Conservation (phyloP, 2,888 invertebrate species). For the Noctua janthina region DNA sequence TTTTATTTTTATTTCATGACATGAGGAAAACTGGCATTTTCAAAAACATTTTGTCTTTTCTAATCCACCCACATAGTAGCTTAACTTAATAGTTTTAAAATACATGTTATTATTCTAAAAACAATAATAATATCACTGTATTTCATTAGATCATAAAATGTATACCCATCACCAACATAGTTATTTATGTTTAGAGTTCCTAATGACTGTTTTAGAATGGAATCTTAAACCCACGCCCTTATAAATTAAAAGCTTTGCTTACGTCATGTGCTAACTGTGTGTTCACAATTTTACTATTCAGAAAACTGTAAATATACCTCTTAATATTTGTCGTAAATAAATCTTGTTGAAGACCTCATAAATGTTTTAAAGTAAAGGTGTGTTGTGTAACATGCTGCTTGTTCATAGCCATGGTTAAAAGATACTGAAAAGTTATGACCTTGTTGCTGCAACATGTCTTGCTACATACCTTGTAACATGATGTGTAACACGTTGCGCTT, state of each 20-base stretch:
- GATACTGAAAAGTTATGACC: not conserved
- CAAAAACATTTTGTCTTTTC: not conserved
- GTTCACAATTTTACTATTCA: conserved; percentile 51
- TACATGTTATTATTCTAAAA: not conserved
- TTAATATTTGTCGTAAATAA: conserved; percentile 42
- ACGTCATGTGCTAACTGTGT: conserved; percentile 48
- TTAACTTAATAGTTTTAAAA: not conserved
- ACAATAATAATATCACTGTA: not conserved
- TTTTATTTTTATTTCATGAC: not conserved
- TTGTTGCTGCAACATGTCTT: conserved; percentile 7
- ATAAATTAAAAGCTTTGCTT: conserved; percentile 32
- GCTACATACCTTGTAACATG: not conserved
- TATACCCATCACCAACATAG: not conserved
- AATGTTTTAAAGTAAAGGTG: not conserved
- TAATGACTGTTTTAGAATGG: conserved; percentile 1
- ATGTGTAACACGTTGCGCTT: not conserved
- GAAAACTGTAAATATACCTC: conserved; percentile 53
- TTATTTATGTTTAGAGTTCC: not conserved
- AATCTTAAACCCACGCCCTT: not conserved
- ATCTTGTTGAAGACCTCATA: conserved; percentile 5
- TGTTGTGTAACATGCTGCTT: conserved; percentile 11
- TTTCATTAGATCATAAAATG: not conserved
- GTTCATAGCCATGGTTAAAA: not conserved
- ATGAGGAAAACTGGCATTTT: too few species aligned
- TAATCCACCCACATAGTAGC: not conserved